Base-by-base conservation (phyloP, 2,888 invertebrate genomes). In the Camponotus fellah region DNA sequence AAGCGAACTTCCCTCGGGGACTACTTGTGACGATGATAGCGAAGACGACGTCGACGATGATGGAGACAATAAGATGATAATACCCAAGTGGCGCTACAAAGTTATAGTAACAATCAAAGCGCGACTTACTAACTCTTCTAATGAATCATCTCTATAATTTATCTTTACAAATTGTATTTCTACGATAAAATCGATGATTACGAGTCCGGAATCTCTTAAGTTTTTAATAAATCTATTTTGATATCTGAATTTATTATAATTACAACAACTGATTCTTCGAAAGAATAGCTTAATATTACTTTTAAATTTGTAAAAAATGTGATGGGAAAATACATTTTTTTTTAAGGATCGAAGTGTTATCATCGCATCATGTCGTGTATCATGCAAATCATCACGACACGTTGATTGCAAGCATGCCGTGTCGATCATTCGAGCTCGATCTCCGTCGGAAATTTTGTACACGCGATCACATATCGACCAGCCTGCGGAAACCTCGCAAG, bases 61-160 rank as follows among this genome's bases (percentile, higher is more conserved):
- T 64, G 43, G 17, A 64, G 80, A 84, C 83, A 82, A 88, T 74
- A 88, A 83, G 75, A 84, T 74, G 79, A 37, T 82, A 76, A 86
- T 82, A 65, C 68, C 69, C 4, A 58, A 14, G 26, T 34, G 65
- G 26, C 46, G 81, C n/a, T 21, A 58, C 65, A 64, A 60, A 75
- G 84, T 88, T 80, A 26, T 72, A 76, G n/a, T 26, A 58, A 60
- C 58, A 40, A 75, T 80, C 81, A 5, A 65, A 60, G n/a, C 43
- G 26, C 40, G 58, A 56, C 40, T 40, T 43, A 53, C n/a, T 53
- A 56, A 58, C 32, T 40, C n/a, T 53, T 12, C 6, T 26, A 37
- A 8, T 53, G n/a, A 53, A 2, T 37, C 21, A 46, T 53, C 14
- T 21, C 10, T 9, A 6, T 2, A 10, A 69, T 79, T 79, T 32